Evolutionary conservation across 1,140 invertebrate genomes (phyloP), one percentile per base, ranked within the genome.

Genomic region (Stegodyphus mimosarum): DNA sequence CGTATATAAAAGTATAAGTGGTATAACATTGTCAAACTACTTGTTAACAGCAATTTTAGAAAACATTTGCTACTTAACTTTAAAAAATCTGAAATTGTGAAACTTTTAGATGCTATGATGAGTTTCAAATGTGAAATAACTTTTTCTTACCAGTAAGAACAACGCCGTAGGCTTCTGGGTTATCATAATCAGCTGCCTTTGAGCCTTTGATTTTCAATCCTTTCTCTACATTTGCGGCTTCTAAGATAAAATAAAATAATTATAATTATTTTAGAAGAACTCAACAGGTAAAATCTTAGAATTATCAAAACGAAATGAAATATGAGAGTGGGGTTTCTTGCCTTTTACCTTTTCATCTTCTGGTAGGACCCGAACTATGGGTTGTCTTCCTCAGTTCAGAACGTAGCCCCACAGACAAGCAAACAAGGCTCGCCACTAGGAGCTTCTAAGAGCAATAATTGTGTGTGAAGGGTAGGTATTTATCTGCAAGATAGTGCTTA

Each of bases 151-250:
- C 76, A 50, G 85, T 86, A 7, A 86, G 49, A 6, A 80, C 85
- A 17, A 86, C 77, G 50, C 85, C 85, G 51, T 79, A 79, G 7
- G 77, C 85, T 75, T 86, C 85, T 13, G 85, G 85, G 33, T 86
- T 64, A 49, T 86, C 85, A 63, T 86, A 85, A 51, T 77, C 67
- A 52, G 66, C 83, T 15, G 74, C 83, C 50, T 66, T 85, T 6
- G 67, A 51, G 7, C 83, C 75, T 11, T 50, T 78, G 17, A 85
- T 85, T 64, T 70, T 77, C 53, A 64, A 33, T 6, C 17, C 83
- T 64, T 85, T 85, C 50, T 85, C 83, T 5, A 9, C 60, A 53
- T 50, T 78, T 18, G 49, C 81, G 6, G 83, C 83, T 72, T 85
- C 83, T 78, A 49, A 6, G 67, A 66, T 7, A 52, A 52, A n/a